Evolutionary conservation across 2,888 invertebrate species (phyloP), one percentile per base, ranked within the genome.

Genomic region (Melinopterus prodromus): DNA sequence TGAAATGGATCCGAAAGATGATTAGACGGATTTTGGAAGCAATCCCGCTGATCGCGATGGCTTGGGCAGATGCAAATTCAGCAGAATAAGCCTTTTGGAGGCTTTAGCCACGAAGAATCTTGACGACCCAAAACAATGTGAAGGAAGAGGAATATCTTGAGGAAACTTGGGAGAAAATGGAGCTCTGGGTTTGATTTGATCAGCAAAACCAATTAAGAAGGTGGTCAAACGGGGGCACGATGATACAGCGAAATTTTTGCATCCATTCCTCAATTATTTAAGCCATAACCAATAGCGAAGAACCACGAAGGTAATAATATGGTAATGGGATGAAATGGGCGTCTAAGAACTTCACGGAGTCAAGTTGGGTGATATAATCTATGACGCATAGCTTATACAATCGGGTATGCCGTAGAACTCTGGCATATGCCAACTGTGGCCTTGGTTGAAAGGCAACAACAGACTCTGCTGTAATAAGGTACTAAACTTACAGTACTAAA

Each of bases 131-230:
- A 89, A 89, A 84, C 85, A 80, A 79, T 37, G 69, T 70, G n/a
- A 35, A 77, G 80, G 80, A 93, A 92, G 87, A 91, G 92, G 69
- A 90, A 92, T 16, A 93, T 93, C 85, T 90, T 93, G 79, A 90
- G 94, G 69, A 93, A 93, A 84, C 92, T 93, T n/a, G 90, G 95
- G 84, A 90, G 95, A 83, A 95, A 95, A 90, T 93, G 95, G 86
- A 94, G 95, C 85, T 95, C 95, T 14, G 96, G 96, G 6, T 97
- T 97, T 88, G 97, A 97, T 90, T 97, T 97, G 84, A 96, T 97
- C 81, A 91, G 96, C 53, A 97, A 97, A 86, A 97, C 96, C 90
- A 97, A 97, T n/a, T n/a, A n/a, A n/a, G 88, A 96, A 96, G 86
- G 92, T 93, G 72, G 89, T 91, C 0, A 90, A 91, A 84, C 92